Evolutionary conservation across 2,888 invertebrate species (phyloP).

Genomic region (Epinotia nisella): DNA sequence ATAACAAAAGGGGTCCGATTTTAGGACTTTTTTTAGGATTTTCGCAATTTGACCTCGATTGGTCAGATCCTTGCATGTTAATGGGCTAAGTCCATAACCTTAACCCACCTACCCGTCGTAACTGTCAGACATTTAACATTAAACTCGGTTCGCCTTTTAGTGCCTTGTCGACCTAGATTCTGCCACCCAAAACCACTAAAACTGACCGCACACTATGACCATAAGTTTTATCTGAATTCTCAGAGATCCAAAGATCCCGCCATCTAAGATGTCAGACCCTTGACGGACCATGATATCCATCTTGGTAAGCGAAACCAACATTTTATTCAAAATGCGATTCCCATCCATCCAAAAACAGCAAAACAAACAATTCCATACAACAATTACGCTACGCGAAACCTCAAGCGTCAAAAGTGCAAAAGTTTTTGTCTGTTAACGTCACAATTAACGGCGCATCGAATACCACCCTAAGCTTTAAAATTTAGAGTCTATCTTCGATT

Average conservation of each 20-base stretch:
- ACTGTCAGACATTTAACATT: neutral
- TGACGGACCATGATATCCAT: conserved; percentile 33
- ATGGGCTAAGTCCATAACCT: no score
- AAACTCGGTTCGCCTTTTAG: neutral
- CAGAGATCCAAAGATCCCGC: conserved; percentile 24
- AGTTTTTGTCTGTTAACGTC: conserved; percentile 51
- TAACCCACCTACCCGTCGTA: neutral
- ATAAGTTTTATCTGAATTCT: neutral
- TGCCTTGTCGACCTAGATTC: neutral
- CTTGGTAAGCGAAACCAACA: conserved; percentile 28
- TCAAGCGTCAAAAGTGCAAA: conserved; percentile 79
- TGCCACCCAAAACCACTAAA: conserved; percentile 4
- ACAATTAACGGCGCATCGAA: conserved; percentile 18
- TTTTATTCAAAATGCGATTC: conserved; percentile 37
- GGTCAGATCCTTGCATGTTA: no score
- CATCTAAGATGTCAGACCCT: conserved; percentile 25
- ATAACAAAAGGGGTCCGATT: no score
- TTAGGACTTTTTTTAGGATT: no score
- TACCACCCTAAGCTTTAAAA: conserved; percentile 1
- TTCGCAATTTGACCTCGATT: no score
- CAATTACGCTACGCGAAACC: conserved; percentile 81
- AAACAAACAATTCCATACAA: conserved; percentile 77
- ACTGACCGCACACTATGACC: conserved; percentile 6
- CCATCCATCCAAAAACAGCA: conserved; percentile 60
- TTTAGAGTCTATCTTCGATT: conserved; percentile 47